Evolutionary conservation across 1,140 invertebrate species (phyloP), one percentile per base, ranked within the genome.

Genomic region (Calephelis nemesis): DNA sequence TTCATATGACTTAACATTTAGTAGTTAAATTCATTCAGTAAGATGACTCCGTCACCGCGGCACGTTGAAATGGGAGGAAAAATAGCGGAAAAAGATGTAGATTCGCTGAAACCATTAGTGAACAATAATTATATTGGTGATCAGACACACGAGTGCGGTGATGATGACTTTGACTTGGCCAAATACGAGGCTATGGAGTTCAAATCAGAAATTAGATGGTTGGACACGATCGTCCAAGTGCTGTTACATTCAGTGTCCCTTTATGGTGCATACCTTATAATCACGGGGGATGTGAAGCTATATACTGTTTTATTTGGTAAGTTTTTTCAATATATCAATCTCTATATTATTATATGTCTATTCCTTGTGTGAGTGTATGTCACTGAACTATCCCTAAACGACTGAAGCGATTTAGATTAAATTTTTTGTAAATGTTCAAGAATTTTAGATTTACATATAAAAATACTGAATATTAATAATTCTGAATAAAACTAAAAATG

Each of bases 251-350:
- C 84, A 67, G 94, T 95, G 13, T 93, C 93, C 69, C 64, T 96
- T 4, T 96, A 96, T 79, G 96, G 96, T 64, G 68, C 96, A 1
- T 96, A 93, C 77, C 89, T 96, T 68, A 92, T 95, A 42, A 70
- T 95, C 45, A 93, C 92, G 0, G 90, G 87, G 71, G 91, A 94
- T 73, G 94, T 94, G n/a, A 95, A 93, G 78, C 83, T 95, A 65
- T 90, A 94, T 65, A 96, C 96, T 70, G 84, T 91, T 58, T 72
- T 96, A 65, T 96, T 95, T 93, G 95, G 96, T 97, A 93, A 94
- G 95, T 94, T 63, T 54, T 70, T 11, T 70, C 30, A 19, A 30
- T 30, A 30, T 30, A 30, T 30, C 1, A 30, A 30, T 30, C 30
- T 30, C n/a, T n/a, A n/a, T n/a, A n/a, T n/a, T n/a, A n/a, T n/a